phyloP scores from a whole-genome alignment of 2,113 vertebrate species.

The Alectura lathami region DNA sequence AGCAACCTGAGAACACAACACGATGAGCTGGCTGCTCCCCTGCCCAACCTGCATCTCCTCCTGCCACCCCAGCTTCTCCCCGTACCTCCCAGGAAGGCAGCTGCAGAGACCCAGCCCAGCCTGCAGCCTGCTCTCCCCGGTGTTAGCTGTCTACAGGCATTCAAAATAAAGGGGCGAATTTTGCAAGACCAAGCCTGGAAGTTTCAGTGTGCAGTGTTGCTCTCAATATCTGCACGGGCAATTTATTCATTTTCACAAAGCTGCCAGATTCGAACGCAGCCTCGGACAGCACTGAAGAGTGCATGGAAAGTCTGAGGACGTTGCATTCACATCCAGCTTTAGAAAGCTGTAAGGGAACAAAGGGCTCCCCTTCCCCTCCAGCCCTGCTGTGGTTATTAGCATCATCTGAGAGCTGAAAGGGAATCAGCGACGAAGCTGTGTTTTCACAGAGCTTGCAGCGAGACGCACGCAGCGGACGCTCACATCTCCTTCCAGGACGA shows the following conservation, averaged over 20 bases:
- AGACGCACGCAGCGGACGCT: accelerated
- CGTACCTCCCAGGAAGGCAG: not conserved
- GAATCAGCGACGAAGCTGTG: not conserved
- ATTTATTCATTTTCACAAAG: not conserved
- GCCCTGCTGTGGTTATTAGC: not conserved
- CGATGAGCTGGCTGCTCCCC: accelerated
- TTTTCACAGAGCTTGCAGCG: not conserved
- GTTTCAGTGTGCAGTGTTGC: not conserved
- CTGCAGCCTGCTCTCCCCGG: too few relatives aligned
- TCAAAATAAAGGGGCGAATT: not conserved
- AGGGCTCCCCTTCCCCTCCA: not conserved
- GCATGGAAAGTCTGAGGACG: not conserved
- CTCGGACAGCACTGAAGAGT: not conserved
- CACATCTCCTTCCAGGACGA: not conserved
- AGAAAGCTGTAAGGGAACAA: not conserved
- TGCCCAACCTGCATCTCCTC: not conserved
- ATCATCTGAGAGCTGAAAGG: not conserved
- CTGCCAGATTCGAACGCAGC: not conserved
- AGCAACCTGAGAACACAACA: not conserved
- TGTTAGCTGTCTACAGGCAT: accelerated
- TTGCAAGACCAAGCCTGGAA: not conserved
- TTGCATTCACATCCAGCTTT: not conserved
- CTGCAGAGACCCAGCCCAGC: too few relatives aligned
- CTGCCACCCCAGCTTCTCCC: accelerated
- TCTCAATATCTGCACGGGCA: not conserved